These are phyloP conservation scores for Tupaia tana DNA, from an alignment of 2,113 vertebrate species.

Conservation along the genomic window DNA sequence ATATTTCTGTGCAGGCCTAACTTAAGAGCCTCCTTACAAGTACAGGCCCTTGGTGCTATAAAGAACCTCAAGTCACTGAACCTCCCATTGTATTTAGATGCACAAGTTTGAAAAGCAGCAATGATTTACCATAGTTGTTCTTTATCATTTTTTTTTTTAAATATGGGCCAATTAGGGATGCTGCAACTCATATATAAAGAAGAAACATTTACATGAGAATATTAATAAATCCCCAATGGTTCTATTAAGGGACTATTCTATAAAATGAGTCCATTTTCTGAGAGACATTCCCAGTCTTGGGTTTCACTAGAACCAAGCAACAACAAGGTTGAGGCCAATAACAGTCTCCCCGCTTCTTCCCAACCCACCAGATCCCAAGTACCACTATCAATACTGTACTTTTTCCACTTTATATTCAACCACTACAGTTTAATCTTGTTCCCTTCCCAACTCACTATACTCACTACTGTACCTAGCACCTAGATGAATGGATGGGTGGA, in stretches of 20 bases:
- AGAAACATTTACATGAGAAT: neutral
- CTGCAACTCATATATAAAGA: neutral
- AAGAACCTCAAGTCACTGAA: neutral
- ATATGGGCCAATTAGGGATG: neutral
- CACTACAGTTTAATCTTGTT: neutral
- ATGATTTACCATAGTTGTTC: neutral
- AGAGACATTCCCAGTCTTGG: neutral
- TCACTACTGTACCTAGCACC: neutral
- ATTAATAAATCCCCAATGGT: neutral
- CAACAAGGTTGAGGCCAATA: neutral
- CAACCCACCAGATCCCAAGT: neutral
- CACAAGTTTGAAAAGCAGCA: neutral
- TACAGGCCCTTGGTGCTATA: neutral
- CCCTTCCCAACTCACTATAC: neutral
- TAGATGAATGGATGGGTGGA: neutral
- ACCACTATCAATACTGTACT: neutral
- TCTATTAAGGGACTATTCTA: neutral
- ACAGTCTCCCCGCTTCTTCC: neutral
- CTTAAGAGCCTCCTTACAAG: neutral
- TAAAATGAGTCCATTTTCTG: neutral
- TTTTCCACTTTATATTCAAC: neutral
- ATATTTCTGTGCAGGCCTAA: constrained; percentile 37
- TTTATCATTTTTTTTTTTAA: neutral
- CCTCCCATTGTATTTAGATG: neutral
- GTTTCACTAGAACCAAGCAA: neutral